Evolutionary conservation across 2,888 invertebrate species (phyloP).

Genomic region (Clusia tigrina): DNA sequence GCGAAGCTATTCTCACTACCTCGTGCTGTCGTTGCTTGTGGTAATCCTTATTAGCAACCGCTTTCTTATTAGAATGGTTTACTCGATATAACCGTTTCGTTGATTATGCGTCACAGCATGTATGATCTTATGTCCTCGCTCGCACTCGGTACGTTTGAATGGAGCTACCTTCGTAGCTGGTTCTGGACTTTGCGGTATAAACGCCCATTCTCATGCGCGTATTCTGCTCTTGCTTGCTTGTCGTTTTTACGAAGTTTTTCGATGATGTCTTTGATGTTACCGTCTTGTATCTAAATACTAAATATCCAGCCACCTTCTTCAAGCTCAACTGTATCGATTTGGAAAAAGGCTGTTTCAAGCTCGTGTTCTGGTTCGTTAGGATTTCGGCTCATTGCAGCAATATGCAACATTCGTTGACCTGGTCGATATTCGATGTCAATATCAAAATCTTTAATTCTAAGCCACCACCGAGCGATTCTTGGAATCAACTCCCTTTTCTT

Average conservation of each 20-base stretch:
- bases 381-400: slow-evolving; percentile 26
- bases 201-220: too few species aligned
- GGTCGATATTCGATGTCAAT: slow-evolving; percentile 32
- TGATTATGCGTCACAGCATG: too few species aligned
- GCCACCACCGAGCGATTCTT: slow-evolving; percentile 36
- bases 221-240: too few species aligned
- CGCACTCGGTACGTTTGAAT: too few species aligned
- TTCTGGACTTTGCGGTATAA: too few species aligned
- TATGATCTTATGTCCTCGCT: too few species aligned
- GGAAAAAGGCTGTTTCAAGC: slow-evolving; percentile 10
- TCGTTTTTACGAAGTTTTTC: not conserved
- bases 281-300: slow-evolving; percentile 19
- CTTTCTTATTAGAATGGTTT: too few species aligned
- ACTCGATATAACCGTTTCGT: too few species aligned
- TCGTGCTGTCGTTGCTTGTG: too few species aligned
- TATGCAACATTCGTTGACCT: slow-evolving; percentile 24
- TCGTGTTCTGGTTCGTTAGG: slow-evolving; percentile 18
- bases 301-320: not conserved
- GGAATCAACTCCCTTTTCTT: slow-evolving; percentile 26
- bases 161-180: too few species aligned
- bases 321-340: not conserved
- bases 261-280: not conserved
- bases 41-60: too few species aligned
- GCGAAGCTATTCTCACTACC: too few species aligned
- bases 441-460: slow-evolving; percentile 34